Percentiles rank a stretch among this genome's conserved stretches.
Evolutionary conservation across 2,113 vertebrate species (phyloP).

Genomic region (Carollia perspicillata): DNA sequence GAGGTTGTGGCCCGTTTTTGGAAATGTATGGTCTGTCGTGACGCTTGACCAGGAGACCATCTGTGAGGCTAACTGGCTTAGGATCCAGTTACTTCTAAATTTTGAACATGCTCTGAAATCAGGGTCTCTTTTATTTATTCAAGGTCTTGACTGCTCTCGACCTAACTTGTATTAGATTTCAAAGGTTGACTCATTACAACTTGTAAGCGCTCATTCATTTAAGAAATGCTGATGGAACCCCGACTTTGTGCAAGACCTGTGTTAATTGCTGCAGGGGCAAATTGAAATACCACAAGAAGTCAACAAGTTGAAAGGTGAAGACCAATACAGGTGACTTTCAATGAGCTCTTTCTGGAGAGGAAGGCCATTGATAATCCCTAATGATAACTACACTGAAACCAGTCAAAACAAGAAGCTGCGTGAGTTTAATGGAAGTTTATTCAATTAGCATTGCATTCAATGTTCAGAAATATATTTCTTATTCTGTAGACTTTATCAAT

Average conservation of each 20-base stretch:
- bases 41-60: background rate
- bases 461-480: background rate
- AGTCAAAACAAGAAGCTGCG: background rate
- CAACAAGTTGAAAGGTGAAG: background rate
- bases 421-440: background rate
- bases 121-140: background rate
- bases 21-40: background rate
- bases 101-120: background rate
- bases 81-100: background rate
- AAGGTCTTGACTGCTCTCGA: background rate
- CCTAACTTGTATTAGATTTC: background rate
- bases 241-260: background rate
- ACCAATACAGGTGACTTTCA: background rate
- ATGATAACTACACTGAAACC: background rate
- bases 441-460: background rate
- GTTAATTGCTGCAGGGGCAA: background rate
- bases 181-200: background rate
- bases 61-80: background rate
- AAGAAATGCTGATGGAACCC: background rate
- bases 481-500: background rate
- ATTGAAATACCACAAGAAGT: background rate
- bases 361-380: background rate
- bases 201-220: background rate
- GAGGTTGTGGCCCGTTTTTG: background rate
- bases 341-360: constrained; percentile 4